Base-by-base conservation (phyloP, 2,113 vertebrate genomes). In the Dasyurus viverrinus region DNA sequence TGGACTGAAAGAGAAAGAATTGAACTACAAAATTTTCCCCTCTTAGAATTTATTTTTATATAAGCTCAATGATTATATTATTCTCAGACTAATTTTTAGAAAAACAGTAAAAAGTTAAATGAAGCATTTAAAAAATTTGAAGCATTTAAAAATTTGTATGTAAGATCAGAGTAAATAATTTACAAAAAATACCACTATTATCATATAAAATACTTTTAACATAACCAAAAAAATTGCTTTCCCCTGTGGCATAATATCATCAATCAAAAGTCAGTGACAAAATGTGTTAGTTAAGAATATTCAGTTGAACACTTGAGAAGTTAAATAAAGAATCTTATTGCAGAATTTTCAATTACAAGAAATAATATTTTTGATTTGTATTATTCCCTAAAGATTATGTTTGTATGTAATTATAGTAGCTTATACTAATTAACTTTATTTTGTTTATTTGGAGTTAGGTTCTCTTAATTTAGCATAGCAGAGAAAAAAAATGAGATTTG, bases 381-480 rank as follows among this genome's bases (percentile, higher is more conserved):
- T 3, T 47, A 97, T 91, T 97, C 97, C 96, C 42, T 97, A 95
- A 96, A 50, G 91, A 94, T 95, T 96, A 27, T 96, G 52, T 92
- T n/a, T 97, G 46, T 92, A 36, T 92, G 68, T 53, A 95, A 90
- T 96, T 96, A 9, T 36, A 94, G 76, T n/a, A 93, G 94, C 97
- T 96, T 96, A 91, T 97, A 97, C 94, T 94, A 96, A 95, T 96
- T 96, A 96, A 95, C 93, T 97, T 95, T 68, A 94, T 95, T 97
- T 97, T 96, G 84, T 92, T 94, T 93, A 97, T 95, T 95, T 97
- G 96, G 95, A 97, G 91, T 95, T 93, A 93, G 90, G 89, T 89
- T 94, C 89, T 96, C 94, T 96, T 91, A 84, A 84, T 84, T 84
- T 42, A 42, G n/a, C 22, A 9, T 84, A 8, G n/a, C 22, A 84